phyloP scores from a whole-genome alignment of 1,140 invertebrate genomes.

The Varroa destructor region DNA sequence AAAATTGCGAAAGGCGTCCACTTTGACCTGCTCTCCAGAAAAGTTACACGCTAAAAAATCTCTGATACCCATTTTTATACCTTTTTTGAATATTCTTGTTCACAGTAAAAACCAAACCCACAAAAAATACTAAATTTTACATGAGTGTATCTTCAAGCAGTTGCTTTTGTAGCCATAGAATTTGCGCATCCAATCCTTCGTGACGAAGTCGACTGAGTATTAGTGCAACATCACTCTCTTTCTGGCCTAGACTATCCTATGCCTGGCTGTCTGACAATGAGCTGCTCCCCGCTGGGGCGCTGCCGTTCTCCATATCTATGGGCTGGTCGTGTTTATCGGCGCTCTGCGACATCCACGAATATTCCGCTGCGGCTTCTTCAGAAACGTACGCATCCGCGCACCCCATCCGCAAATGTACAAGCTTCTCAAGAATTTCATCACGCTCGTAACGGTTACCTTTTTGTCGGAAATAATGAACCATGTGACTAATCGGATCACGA shows the following conservation, averaged over 20 bases:
- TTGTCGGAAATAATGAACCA: not conserved
- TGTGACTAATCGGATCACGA: not conserved
- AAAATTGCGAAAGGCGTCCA: no score
- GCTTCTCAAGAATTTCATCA: slow-evolving; percentile 10
- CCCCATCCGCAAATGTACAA: slow-evolving; percentile 9
- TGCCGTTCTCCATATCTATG: no score
- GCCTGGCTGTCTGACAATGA: slow-evolving; percentile 1
- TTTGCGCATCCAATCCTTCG: not conserved
- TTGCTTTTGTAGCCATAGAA: not conserved
- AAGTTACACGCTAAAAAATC: no score
- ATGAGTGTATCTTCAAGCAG: slow-evolving; percentile 2
- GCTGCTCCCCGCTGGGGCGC: not conserved
- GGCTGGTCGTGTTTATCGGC: not conserved
- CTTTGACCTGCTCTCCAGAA: no score
- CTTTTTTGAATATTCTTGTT: no score
- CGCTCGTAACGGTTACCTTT: not conserved
- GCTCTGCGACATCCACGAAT: not conserved
- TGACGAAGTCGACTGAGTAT: not conserved
- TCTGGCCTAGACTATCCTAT: not conserved
- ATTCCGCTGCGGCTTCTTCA: not conserved
- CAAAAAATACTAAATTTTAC: slow-evolving; percentile 1
- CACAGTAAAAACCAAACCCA: not conserved
- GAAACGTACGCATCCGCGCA: not conserved
- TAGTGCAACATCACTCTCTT: not conserved
- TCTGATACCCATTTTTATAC: no score